Base-by-base conservation (phyloP, 2,888 invertebrate species). In the Holacanthella duospinosa region DNA sequence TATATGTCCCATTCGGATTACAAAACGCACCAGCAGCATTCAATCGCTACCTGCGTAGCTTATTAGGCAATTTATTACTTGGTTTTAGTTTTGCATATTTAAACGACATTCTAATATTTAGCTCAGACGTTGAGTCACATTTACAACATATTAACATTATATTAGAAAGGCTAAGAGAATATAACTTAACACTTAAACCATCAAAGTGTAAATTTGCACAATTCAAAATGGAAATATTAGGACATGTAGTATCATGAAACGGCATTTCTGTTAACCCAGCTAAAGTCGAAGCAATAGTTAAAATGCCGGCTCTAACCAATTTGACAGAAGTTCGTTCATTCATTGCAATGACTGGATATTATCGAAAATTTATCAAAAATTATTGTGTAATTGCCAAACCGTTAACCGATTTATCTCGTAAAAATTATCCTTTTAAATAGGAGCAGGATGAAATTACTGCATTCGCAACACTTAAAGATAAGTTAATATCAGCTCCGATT, bases 11-110 rank as follows among this genome's bases (percentile, higher is more conserved):
- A 1, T 77, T 77, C 64, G 77, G 76, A 0, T 68, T 78, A 0
- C 66, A 67, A 0, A 77, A 77, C 63, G 75, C 78, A 0, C 76
- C 76, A 2, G 70, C 75, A 0, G 74, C 75, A 0, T 78, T 77
- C 61, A 75, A 77, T 56, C 65, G 74, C 29, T 70, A 75, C 62
- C 75, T 75, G 58, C 72, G 75, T 48, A 64, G 68, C 26, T 69
- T 74, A 1, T 55, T 75, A 6, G 48, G 64, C 0, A 74, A 70
- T 26, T 56, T 75, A 25, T 67, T 68, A 29, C 68, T 64, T 28
- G 63, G 66, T 6, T 25, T 26, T 4, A 67, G 65, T 1, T 44
- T 73, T 24, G 69, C 63, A 1, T 71, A 72, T 27, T 29, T 76
- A 24, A 75, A 76, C 54, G 75, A 75, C 56, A 66, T 74, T 27